Percentiles rank a stretch among this genome's conserved stretches.
Evolutionary conservation across 2,797 vertebrate genomes (phyloP).

Genomic region (Gouania willdenowi): DNA sequence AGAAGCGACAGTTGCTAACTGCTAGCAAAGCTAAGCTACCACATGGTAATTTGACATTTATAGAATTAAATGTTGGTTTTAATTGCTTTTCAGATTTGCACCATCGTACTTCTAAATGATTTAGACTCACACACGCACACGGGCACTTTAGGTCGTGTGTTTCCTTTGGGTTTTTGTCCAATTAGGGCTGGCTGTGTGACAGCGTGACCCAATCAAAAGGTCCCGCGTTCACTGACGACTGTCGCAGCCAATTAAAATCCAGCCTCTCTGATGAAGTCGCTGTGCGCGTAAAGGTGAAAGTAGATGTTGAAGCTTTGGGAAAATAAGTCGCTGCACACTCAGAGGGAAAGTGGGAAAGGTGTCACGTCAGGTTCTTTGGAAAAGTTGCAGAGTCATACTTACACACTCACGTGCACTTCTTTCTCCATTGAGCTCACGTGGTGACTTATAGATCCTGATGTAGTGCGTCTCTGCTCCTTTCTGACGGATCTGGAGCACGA

Average conservation of each 20-base stretch:
- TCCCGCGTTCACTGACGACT: conserved; percentile 23
- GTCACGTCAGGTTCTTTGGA: no score
- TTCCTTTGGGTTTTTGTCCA: conserved; percentile 43
- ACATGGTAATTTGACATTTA: no score
- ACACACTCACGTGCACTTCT: conserved; percentile 18
- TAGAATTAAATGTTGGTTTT: no score
- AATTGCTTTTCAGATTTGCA: conserved; percentile 49
- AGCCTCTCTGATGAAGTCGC: not conserved
- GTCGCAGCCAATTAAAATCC: conserved; percentile 49
- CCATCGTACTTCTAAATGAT: no score
- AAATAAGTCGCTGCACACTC: not conserved
- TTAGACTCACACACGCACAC: conserved; percentile 29
- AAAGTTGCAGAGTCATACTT: no score
- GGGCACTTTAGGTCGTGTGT: conserved; percentile 40
- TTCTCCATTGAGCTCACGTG: conserved; percentile 36
- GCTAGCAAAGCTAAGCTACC: no score
- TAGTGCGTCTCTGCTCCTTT: conserved; percentile 32
- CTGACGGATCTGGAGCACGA: conserved; percentile 39
- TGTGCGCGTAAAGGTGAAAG: conserved; percentile 32
- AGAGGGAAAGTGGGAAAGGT: conserved; percentile 3
- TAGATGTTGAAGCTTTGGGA: conserved; percentile 11
- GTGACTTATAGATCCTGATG: conserved; percentile 26
- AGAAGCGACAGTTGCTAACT: no score
- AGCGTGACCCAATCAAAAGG: conserved; percentile 47
- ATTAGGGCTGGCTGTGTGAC: conserved; percentile 41